Evolutionary conservation across 2,797 vertebrate species (phyloP).

Genomic region (Limosa lapponica): DNA sequence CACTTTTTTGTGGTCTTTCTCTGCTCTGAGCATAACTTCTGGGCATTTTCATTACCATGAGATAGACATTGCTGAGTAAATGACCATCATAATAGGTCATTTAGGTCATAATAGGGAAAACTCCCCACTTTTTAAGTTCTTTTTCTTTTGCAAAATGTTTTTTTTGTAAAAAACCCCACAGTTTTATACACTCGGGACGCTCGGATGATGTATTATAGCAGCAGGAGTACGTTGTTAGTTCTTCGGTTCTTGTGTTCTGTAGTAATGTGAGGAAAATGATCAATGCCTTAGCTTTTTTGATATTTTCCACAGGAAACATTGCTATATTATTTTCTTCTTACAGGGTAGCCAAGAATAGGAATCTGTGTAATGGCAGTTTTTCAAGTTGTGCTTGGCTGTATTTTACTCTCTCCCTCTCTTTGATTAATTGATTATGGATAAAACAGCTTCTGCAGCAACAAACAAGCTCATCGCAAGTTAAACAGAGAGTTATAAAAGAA

Average conservation of each 20-base stretch:
- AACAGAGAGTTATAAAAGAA: not conserved
- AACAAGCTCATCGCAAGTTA: not conserved
- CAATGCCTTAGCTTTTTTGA: constrained; percentile 1
- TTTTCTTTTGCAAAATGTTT: not conserved
- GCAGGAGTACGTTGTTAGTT: not conserved
- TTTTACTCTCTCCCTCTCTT: not conserved
- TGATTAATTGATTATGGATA: constrained; percentile 36
- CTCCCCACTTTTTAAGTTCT: fast-evolving
- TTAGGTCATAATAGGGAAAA: not conserved
- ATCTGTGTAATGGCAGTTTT: constrained; percentile 29
- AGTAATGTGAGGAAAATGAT: not conserved
- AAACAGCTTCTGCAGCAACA: constrained; percentile 27
- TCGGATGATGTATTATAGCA: not conserved
- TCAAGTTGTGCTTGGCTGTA: constrained; percentile 11
- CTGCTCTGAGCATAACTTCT: not conserved
- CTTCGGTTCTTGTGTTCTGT: not conserved
- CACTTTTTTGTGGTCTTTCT: not conserved
- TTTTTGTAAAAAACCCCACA: fast-evolving
- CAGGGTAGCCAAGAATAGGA: not conserved
- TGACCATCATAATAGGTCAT: not conserved
- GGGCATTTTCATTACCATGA: not conserved
- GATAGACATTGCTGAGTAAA: not conserved
- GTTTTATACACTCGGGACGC: not conserved
- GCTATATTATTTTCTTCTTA: constrained; percentile 13
- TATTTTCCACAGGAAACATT: constrained; percentile 25